phyloP scores from a whole-genome alignment of 2,888 invertebrate genomes.

The Rugalucina vietnamica region DNA sequence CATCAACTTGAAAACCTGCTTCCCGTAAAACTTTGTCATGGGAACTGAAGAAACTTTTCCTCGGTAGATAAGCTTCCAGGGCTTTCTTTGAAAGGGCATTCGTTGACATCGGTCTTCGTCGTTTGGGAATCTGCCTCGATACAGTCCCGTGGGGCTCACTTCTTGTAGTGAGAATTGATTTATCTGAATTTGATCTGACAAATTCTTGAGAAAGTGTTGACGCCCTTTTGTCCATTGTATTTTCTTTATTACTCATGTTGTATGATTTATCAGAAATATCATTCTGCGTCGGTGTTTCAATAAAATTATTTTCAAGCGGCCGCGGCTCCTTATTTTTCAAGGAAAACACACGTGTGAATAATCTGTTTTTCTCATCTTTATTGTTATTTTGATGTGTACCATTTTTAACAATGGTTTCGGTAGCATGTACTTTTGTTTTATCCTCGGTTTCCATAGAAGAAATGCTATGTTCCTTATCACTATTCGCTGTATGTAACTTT shows the following conservation, averaged over 20 bases:
- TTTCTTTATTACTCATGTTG: neutral
- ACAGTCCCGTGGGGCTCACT: neutral
- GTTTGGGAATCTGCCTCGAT: neutral
- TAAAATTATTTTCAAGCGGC: neutral
- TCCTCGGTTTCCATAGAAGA: too few species aligned
- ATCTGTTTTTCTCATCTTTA: neutral
- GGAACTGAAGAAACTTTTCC: constrained; percentile 71
- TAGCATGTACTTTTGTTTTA: too few species aligned
- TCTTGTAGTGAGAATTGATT: neutral
- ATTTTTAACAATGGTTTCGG: too few species aligned
- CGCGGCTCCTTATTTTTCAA: neutral
- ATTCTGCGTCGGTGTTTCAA: neutral
- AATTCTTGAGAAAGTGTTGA: neutral
- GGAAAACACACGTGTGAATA: neutral
- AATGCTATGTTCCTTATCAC: too few species aligned
- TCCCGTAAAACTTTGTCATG: constrained; percentile 73
- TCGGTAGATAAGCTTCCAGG: constrained; percentile 70
- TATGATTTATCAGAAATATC: neutral
- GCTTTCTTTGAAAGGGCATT: constrained; percentile 58
- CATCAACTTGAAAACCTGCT: constrained; percentile 67
- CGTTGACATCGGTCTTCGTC: constrained; percentile 40
- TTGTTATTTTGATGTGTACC: too few species aligned
- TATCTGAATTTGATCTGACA: neutral
- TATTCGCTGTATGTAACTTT: too few species aligned
- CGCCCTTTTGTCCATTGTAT: neutral